phyloP scores from a whole-genome alignment of 2,113 vertebrate genomes.

The Corythaeola cristata region DNA sequence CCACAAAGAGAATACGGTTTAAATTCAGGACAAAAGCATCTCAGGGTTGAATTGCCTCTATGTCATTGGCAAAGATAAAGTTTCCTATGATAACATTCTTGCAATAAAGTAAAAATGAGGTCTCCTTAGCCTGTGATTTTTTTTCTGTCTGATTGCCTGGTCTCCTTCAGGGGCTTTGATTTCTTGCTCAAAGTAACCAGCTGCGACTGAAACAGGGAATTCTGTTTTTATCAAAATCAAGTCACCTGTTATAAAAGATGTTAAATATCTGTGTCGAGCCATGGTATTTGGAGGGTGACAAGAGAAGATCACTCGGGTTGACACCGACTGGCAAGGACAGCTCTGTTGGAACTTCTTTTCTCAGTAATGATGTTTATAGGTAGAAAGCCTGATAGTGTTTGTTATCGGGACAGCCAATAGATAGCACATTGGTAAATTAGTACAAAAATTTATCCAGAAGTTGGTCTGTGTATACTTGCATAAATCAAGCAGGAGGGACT shows the following conservation, averaged over 20 bases:
- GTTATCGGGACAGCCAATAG: neutral
- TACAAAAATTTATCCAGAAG: neutral
- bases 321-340: neutral
- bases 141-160: neutral
- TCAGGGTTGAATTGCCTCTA: neutral
- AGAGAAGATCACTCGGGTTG: neutral
- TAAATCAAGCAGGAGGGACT: neutral
- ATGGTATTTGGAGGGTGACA: neutral
- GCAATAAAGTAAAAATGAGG: neutral
- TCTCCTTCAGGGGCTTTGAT: neutral
- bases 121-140: neutral
- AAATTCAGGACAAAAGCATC: neutral
- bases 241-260: neutral
- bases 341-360: neutral
- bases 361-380: neutral
- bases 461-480: neutral
- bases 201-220: neutral
- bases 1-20: neutral
- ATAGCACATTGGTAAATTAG: neutral
- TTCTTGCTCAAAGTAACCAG: neutral
- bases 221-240: neutral
- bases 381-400: neutral
- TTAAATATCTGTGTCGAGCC: neutral
- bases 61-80: neutral
- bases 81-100: neutral